Percentiles rank a stretch among this genome's conserved stretches.
Conservation (phyloP, 92 coral and sea anemone species). For the Pocillopora meandrina region DNA sequence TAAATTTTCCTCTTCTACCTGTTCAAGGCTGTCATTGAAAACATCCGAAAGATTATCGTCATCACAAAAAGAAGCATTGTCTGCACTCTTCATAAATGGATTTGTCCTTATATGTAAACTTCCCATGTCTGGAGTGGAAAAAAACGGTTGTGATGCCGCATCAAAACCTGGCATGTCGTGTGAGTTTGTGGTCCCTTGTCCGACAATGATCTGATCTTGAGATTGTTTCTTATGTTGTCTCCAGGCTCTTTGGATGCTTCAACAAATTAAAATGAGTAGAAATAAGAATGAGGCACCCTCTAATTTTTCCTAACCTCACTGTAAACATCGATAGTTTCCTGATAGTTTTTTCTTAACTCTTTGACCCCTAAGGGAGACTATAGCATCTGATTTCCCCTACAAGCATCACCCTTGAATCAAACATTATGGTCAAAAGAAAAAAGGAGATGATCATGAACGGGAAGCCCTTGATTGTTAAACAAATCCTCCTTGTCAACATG, state of each 20-base stretch:
- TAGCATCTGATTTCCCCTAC: no score
- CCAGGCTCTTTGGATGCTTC: conserved; percentile 97
- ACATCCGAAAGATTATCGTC: conserved; percentile 61
- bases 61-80: conserved; percentile 43
- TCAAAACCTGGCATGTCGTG: conserved; percentile 47
- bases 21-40: conserved; percentile 91
- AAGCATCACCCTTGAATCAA: no score
- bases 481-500: no score
- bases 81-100: conserved; percentile 65
- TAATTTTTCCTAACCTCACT: neutral
- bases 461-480: no score
- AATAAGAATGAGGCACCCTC: neutral
- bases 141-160: neutral
- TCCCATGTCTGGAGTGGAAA: conserved; percentile 17
- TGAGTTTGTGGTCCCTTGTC: neutral
- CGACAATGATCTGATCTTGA: conserved; percentile 22
- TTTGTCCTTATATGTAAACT: conserved; percentile 74
- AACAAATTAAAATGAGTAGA: neutral
- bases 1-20: conserved; percentile 59
- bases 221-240: conserved; percentile 69
- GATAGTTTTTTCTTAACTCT: no score
- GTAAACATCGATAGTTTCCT: neutral
- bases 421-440: no score
- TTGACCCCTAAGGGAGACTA: no score
- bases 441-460: no score